phyloP scores from a whole-genome alignment of 1,140 invertebrate genomes.

The Armadillidium nasatum region DNA sequence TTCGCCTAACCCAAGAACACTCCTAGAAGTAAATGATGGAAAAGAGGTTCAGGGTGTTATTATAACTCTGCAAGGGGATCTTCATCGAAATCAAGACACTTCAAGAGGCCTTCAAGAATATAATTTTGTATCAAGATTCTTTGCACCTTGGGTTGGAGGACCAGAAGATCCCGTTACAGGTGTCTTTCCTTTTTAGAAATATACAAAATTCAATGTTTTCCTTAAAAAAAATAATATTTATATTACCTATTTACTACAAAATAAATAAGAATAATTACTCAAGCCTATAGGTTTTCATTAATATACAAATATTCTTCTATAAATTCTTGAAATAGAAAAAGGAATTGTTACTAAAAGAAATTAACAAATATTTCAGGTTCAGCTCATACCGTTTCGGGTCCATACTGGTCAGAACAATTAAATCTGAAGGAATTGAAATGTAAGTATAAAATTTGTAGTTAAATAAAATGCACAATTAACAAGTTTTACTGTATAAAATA shows the following conservation, averaged over 20 bases:
- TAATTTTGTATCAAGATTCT: conserved; percentile 58
- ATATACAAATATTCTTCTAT: too few species aligned
- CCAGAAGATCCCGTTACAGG: conserved; percentile 59
- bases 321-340: too few species aligned
- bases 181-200: neutral
- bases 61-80: conserved; percentile 44
- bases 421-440: conserved; percentile 23
- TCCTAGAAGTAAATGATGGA: conserved; percentile 31
- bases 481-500: too few species aligned
- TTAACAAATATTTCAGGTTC: conserved; percentile 46
- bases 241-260: too few species aligned
- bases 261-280: too few species aligned
- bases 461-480: neutral
- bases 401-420: conserved; percentile 52
- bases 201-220: too few species aligned
- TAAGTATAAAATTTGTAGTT: conserved; percentile 18
- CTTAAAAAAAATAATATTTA: too few species aligned
- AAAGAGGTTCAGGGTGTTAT: conserved; percentile 44
- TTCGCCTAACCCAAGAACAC: conserved; percentile 1
- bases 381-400: conserved; percentile 55
- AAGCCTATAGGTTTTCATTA: too few species aligned
- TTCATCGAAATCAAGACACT: conserved; percentile 1
- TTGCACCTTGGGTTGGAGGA: conserved; percentile 59
- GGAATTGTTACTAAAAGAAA: too few species aligned
- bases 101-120: conserved; percentile 46